Conservation (phyloP, 1,140 invertebrate genomes). For the Parasteatoda tepidariorum region DNA sequence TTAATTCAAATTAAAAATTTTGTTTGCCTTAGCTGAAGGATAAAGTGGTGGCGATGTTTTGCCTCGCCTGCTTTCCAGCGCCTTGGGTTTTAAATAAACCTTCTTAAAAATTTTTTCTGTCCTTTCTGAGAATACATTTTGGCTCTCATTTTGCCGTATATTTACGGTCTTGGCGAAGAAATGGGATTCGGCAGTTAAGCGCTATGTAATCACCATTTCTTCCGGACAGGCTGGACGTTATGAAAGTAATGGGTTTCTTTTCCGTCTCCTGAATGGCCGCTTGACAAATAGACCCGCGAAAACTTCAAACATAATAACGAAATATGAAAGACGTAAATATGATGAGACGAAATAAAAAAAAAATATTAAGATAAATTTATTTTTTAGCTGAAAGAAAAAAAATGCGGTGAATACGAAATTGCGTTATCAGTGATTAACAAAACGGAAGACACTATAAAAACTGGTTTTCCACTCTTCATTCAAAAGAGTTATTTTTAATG, state of each 20-base stretch:
- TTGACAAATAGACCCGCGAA: conserved; percentile 55
- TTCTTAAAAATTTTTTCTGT: conserved; percentile 3
- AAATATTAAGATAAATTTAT: neutral
- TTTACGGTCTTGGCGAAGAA: conserved; percentile 56
- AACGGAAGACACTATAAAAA: conserved; percentile 39
- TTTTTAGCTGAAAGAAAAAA: neutral
- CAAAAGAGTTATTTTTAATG: conserved; percentile 33
- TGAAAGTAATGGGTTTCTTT: conserved; percentile 33
- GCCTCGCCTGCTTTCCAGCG: conserved; percentile 8
- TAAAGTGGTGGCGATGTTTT: conserved; percentile 52
- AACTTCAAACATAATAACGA: conserved; percentile 58
- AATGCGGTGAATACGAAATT: neutral
- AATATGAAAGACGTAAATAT: conserved; percentile 56
- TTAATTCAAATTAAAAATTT: conserved; percentile 59
- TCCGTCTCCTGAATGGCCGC: conserved; percentile 28
- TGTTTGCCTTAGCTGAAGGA: conserved; percentile 47
- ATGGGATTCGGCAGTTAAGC: conserved; percentile 59
- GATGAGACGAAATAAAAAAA: conserved; percentile 11
- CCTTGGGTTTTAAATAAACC: conserved; percentile 45
- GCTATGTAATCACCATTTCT: conserved; percentile 60
- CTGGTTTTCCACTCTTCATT: conserved; percentile 6
- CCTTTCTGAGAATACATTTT: neutral
- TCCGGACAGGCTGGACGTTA: conserved; percentile 50
- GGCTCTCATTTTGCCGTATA: conserved; percentile 48
- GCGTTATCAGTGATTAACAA: conserved; percentile 46